Evolutionary conservation across 1,140 invertebrate species (phyloP).

Genomic region (Asobara japonica): DNA sequence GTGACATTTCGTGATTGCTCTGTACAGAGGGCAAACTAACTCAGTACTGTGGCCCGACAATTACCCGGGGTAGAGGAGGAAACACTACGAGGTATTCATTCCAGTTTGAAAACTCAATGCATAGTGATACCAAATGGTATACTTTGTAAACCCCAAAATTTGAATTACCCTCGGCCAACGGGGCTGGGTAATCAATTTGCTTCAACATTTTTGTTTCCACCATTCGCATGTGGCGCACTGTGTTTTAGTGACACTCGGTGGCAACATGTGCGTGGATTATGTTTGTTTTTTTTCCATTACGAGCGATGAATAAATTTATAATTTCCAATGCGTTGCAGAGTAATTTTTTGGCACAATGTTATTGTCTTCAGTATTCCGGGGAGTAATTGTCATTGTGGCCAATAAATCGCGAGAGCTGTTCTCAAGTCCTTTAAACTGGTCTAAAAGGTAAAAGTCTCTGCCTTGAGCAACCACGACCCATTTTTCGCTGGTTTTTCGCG

Average conservation of each 20-base stretch:
- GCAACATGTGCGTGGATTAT: background rate
- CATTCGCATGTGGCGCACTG: background rate
- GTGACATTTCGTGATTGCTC: slow-evolving; percentile 28
- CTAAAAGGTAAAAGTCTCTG: no score
- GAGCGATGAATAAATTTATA: no score
- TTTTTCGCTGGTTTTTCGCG: background rate
- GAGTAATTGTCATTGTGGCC: no score
- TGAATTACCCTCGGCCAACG: background rate
- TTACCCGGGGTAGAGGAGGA: background rate
- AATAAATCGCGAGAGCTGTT: no score
- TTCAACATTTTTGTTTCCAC: background rate
- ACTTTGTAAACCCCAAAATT: background rate
- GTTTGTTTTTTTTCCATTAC: no score
- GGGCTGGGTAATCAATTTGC: background rate
- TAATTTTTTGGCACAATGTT: background rate
- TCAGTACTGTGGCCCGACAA: slow-evolving; percentile 16
- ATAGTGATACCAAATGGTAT: background rate
- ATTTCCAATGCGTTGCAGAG: background rate
- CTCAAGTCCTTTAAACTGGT: no score
- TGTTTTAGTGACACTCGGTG: background rate
- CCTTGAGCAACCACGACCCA: no score
- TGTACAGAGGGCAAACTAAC: slow-evolving; percentile 2
- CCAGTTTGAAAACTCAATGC: slow-evolving; percentile 13
- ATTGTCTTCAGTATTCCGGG: no score
- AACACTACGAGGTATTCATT: slow-evolving; percentile 3